phyloP scores from a whole-genome alignment of 2,113 vertebrate genomes.

The Hippocampus abdominalis region DNA sequence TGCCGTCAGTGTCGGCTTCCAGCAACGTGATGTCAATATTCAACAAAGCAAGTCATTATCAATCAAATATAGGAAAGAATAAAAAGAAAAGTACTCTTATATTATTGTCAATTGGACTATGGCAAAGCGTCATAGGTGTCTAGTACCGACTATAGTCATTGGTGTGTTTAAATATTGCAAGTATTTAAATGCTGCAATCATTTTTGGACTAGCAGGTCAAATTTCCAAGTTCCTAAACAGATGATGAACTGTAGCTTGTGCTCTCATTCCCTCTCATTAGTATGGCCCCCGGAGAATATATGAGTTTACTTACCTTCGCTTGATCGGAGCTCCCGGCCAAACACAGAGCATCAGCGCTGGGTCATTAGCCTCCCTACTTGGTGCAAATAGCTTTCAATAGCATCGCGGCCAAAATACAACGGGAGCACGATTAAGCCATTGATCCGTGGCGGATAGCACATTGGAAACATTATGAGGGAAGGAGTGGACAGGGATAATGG shows the following conservation, averaged over 20 bases:
- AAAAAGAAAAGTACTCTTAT: neutral
- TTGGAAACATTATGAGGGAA: slow-evolving; percentile 31
- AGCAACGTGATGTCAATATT: slow-evolving; percentile 4
- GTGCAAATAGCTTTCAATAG: slow-evolving; percentile 72
- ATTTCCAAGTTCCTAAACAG: slow-evolving; percentile 47
- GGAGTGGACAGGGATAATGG: neutral
- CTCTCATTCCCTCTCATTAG: slow-evolving; percentile 66
- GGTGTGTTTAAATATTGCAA: neutral
- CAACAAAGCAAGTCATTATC: neutral
- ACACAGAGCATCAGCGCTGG: slow-evolving; percentile 54
- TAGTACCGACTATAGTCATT: neutral
- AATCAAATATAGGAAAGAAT: neutral
- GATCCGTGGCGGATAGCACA: slow-evolving; percentile 43
- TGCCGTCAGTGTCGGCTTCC: slow-evolving; percentile 19
- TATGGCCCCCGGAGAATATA: slow-evolving; percentile 51
- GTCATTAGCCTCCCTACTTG: slow-evolving; percentile 72
- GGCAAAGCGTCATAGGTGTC: neutral
- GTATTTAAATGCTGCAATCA: neutral
- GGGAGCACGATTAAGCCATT: slow-evolving; percentile 65
- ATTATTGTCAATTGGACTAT: neutral
- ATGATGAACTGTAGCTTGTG: slow-evolving; percentile 58
- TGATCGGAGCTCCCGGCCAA: slow-evolving; percentile 49
- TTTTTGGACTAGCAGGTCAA: neutral
- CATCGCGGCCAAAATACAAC: slow-evolving; percentile 64
- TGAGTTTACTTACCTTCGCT: slow-evolving; percentile 64